Conservation (phyloP, 2,113 vertebrate species). For the Speoplatyrhinus poulsoni region DNA sequence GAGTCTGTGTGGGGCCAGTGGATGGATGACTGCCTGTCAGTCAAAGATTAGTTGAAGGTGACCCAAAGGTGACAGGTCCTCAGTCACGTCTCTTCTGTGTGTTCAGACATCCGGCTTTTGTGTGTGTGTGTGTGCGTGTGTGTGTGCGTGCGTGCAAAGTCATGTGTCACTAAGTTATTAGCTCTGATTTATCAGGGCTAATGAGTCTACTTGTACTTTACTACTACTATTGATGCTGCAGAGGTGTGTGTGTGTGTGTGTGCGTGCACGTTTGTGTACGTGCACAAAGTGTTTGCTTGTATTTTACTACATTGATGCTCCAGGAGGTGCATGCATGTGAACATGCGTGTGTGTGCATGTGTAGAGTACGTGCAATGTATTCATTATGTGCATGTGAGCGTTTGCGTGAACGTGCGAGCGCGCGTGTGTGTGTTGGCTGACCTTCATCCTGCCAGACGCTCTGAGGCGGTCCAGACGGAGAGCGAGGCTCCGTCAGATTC, state of each 20-base stretch:
- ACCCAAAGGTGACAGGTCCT: slow-evolving; percentile 48
- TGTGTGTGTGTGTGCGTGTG: slow-evolving; percentile 23
- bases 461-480: slow-evolving; percentile 43
- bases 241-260: slow-evolving; percentile 21
- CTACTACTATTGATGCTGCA: slow-evolving; percentile 25
- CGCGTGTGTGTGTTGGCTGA: slow-evolving; percentile 48
- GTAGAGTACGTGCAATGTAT: background rate
- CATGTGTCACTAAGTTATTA: slow-evolving; percentile 50
- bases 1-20: slow-evolving; percentile 57
- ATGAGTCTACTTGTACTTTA: slow-evolving; percentile 54
- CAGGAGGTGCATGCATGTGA: background rate
- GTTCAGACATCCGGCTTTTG: background rate
- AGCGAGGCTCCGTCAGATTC: slow-evolving; percentile 52
- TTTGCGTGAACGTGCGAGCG: background rate
- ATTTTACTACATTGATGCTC: too few relatives aligned
- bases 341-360: background rate
- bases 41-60: slow-evolving; percentile 70
- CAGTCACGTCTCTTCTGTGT: background rate
- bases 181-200: slow-evolving; percentile 67
- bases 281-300: too few relatives aligned
- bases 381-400: background rate
- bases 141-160: slow-evolving; percentile 14
- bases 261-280: slow-evolving; percentile 1
- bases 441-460: slow-evolving; percentile 57
- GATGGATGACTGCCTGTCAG: slow-evolving; percentile 51